Conservation (phyloP, 2,888 invertebrate genomes). For the Drosophila borborema region DNA sequence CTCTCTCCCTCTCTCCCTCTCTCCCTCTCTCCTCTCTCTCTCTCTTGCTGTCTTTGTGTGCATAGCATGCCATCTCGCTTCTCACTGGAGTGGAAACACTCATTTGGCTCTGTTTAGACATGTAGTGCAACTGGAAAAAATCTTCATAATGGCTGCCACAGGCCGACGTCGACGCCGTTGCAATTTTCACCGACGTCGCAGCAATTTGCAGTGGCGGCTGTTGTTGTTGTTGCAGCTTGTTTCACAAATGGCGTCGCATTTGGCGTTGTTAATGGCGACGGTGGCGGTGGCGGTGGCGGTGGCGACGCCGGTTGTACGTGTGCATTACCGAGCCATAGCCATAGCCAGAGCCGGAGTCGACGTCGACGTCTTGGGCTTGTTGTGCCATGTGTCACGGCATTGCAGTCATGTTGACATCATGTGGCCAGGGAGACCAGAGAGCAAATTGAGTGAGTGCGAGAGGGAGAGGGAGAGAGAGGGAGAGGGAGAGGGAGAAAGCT, state of each 20-base stretch:
- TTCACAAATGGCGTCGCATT: slow-evolving; percentile 80
- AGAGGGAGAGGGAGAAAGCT: slow-evolving; percentile 3
- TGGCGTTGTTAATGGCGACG: slow-evolving; percentile 80
- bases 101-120: slow-evolving; percentile 80
- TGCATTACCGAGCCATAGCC: slow-evolving; percentile 56
- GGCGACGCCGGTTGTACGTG: slow-evolving; percentile 43
- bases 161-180: slow-evolving; percentile 69
- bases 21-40: not conserved
- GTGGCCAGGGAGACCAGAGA: slow-evolving; percentile 44
- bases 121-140: slow-evolving; percentile 77
- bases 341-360: slow-evolving; percentile 9
- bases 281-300: slow-evolving; percentile 61
- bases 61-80: slow-evolving; percentile 12
- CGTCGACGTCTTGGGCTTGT: slow-evolving; percentile 75
- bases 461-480: not conserved
- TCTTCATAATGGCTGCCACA: slow-evolving; percentile 79
- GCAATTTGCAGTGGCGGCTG: slow-evolving; percentile 65
- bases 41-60: not conserved
- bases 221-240: slow-evolving; percentile 64
- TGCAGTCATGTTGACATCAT: slow-evolving; percentile 81
- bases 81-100: slow-evolving; percentile 64
- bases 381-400: slow-evolving; percentile 80
- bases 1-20: not conserved
- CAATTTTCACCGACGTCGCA: slow-evolving; percentile 68
- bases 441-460: not conserved